Conservation (phyloP, 2,113 vertebrate species). For the Platichthys flesus region DNA sequence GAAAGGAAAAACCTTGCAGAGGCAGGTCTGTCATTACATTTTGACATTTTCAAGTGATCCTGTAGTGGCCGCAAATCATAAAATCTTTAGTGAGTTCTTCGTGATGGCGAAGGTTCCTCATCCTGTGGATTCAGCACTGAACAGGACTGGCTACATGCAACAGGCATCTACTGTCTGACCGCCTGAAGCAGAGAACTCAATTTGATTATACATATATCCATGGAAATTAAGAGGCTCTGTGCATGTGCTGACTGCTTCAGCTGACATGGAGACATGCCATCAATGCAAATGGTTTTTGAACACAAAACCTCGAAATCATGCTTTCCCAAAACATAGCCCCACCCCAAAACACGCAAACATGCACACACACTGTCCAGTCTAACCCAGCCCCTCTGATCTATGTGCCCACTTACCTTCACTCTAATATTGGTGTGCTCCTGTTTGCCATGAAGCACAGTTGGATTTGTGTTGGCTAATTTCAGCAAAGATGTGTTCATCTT, state of each 20-base stretch:
- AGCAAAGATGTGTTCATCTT: neutral
- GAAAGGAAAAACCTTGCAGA: no score
- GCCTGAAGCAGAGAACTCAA: conserved; percentile 33
- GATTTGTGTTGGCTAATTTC: conserved; percentile 1
- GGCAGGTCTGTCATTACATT: no score
- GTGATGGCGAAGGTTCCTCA: no score
- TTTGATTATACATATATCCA: conserved; percentile 73
- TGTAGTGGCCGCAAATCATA: no score
- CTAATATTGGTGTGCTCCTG: neutral
- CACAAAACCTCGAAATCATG: conserved; percentile 5
- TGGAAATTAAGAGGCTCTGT: conserved; percentile 46
- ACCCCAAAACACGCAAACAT: neutral
- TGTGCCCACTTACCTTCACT: conserved; percentile 13
- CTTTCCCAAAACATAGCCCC: no score
- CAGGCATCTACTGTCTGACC: neutral
- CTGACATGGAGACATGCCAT: conserved; percentile 11
- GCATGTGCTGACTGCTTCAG: neutral
- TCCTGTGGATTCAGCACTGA: no score
- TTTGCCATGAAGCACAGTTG: conserved; percentile 11
- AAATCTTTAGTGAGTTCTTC: no score
- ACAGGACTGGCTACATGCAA: no score
- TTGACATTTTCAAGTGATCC: no score
- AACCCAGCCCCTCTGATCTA: conserved; percentile 3
- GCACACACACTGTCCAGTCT: conserved; percentile 8
- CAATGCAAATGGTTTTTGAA: conserved; percentile 63